Conservation (phyloP, 2,797 vertebrate species). For the Hydrolagus colliei region DNA sequence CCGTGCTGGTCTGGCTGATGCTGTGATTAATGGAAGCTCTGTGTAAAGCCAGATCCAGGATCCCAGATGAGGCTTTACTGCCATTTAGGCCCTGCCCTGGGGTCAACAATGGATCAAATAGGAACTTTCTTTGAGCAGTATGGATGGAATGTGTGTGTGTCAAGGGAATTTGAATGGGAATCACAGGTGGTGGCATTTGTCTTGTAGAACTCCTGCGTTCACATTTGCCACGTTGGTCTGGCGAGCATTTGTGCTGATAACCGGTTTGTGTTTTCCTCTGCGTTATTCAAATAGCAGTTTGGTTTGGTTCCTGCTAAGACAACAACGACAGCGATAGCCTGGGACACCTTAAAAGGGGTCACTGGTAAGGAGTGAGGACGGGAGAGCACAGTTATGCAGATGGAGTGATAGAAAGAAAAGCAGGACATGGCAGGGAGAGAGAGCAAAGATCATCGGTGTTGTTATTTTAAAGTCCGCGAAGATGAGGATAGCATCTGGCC, state of each 20-base stretch:
- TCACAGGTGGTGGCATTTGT: constrained; percentile 65
- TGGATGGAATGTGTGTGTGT: constrained; percentile 45
- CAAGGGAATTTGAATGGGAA: constrained; percentile 57
- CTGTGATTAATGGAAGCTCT: constrained; percentile 52
- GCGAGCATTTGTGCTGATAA: constrained; percentile 36
- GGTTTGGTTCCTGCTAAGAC: constrained; percentile 51
- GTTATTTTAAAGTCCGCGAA: constrained; percentile 65
- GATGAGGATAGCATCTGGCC: constrained; percentile 68
- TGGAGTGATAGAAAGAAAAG: constrained; percentile 55
- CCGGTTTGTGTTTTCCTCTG: constrained; percentile 44
- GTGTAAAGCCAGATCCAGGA: constrained; percentile 37
- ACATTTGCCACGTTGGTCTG: constrained; percentile 41
- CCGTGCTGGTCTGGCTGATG: constrained; percentile 45
- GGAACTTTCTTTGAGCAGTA: constrained; percentile 45
- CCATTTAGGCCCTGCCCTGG: constrained; percentile 44
- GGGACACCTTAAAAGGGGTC: constrained; percentile 46
- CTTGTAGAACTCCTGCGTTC: constrained; percentile 52
- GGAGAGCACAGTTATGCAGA: constrained; percentile 48
- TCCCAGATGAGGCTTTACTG: constrained; percentile 44
- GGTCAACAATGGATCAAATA: constrained; percentile 48
- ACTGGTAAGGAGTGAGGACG: constrained; percentile 47
- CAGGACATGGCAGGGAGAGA: constrained; percentile 42
- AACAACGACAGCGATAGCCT: constrained; percentile 51
- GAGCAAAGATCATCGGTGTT: constrained; percentile 62
- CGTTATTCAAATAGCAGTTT: constrained; percentile 37